Base-by-base conservation (phyloP, 1,140 invertebrate genomes). In the Tetramorium simillimum region DNA sequence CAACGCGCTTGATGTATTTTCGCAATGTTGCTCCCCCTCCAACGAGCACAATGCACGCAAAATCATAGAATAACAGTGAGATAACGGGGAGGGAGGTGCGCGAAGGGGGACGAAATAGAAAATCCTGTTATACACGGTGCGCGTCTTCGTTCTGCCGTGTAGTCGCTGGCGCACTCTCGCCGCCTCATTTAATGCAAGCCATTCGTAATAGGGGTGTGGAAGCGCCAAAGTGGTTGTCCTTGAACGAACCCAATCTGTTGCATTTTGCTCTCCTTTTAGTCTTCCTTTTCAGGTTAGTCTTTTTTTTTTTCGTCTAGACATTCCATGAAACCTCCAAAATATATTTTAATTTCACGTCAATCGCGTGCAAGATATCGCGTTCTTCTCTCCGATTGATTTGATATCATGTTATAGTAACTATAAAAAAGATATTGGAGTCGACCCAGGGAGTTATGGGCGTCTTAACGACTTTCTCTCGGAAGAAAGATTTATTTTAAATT, bases 201-300 rank as follows among this genome's bases (percentile, higher is more conserved):
- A 51, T 76, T 86, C 85, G 46, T 46, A 84, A 69, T 43, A 40
- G 56, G 53, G 53, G n/a, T 63, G n/a, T 70, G 28, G 7, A 24
- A 33, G 53, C 63, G 70, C 51, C 67, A 46, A 87, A 87, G 24
- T 78, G 70, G 70, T 77, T 87, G 85, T 75, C 65, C 2, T 67
- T 21, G 37, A 84, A 51, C 65, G 46, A 53, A 60, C 28, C 16
- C 85, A 84, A 90, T 90, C 84, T 90, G 76, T 90, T 87, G 85
- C 85, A 77, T 82, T 60, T 60, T 58, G 18, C 40, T 51, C 28
- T 9, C 43, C 46, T 81, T 78, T 78, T 62, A 88, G 43, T 51
- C 37, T 67, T 56, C n/a, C 28, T 24, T 46, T n/a, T n/a, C n/a
- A n/a, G n/a, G n/a, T n/a, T n/a, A n/a, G n/a, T n/a, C n/a, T n/a